Evolutionary conservation across 1,140 invertebrate species (phyloP), one percentile per base, ranked within the genome.

Genomic region (Pinna nobilis): DNA sequence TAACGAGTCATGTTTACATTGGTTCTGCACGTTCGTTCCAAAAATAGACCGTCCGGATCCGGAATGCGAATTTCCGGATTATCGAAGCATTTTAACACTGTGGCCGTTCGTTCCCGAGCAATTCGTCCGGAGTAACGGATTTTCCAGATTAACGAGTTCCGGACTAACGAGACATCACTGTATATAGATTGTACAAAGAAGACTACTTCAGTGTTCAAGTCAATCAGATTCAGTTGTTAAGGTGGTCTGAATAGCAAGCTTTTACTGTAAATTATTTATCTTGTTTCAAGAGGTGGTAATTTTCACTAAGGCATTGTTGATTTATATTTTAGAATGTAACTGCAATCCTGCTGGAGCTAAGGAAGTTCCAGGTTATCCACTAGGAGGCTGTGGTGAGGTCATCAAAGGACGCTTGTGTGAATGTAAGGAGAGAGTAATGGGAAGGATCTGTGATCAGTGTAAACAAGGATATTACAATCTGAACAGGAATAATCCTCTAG

Each of bases 271-370:
- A 11, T 3, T 30, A 32, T 39, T 44, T 59, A 4, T 18, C 30
- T 47, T 20, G 15, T 18, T 20, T 20, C 20, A 18, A 11, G 15
- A 18, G 3, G 20, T 47, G 44, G 20, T 3, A 9, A 18, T 47
- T 9, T 47, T 47, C 32, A n/a, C 23, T 64, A n/a, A 5, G n/a
- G 15, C 3, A 55, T 28, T 15, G 32, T 64, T 47, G 1, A 35
- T 32, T 71, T 66, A 35, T 23, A 30, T 74, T 76, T 37, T 69
- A 94, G 96, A 95, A 84, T 99, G 98, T 87, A 98, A 99, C 84
- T 99, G 98, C 87, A 94, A 99, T 90, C 98, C 98, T 1, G 94
- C 95, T 70, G 98, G 98, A 77, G 95, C 99, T 4, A 92, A 95
- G 25, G 93, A 94, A 4, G 98, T 99, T 87, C 93, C 93, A 47